Percentiles rank a stretch among this genome's conserved stretches.
phyloP scores from a whole-genome alignment of 2,888 invertebrate species.

The Volucella inflata region DNA sequence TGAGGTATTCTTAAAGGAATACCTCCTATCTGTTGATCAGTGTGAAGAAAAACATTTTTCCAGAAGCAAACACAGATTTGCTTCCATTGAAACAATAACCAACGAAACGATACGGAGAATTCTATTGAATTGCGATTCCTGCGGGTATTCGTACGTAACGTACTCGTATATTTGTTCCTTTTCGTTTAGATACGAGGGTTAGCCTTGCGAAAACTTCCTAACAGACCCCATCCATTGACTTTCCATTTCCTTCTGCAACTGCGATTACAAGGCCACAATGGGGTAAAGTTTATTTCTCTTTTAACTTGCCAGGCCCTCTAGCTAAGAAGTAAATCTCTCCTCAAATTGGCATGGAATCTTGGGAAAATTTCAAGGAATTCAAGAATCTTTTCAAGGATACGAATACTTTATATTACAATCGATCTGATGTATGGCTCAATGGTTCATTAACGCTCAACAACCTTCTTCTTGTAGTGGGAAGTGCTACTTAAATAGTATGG shows the following conservation, averaged over 20 bases:
- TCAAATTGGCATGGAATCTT: constrained; percentile 24
- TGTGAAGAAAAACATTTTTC: no score
- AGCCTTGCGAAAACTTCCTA: no score
- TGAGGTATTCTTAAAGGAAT: no score
- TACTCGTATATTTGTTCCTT: background rate
- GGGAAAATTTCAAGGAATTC: background rate
- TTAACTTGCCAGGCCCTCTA: background rate
- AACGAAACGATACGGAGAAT: constrained; percentile 20
- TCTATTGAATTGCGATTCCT: constrained; percentile 52
- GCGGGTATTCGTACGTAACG: constrained; percentile 46
- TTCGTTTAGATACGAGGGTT: background rate
- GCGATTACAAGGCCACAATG: constrained; percentile 8
- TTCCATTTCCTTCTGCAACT: background rate
- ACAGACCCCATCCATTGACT: no score
- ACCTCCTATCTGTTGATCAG: no score
- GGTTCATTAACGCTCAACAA: constrained; percentile 13
- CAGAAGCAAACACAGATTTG: no score
- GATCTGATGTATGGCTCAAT: constrained; percentile 4
- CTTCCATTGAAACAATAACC: constrained; percentile 18
- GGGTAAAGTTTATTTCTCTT: constrained; percentile 33
- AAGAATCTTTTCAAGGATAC: constrained; percentile 12
- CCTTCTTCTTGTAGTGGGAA: constrained; percentile 9
- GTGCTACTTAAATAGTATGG: constrained; percentile 23
- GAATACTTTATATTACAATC: constrained; percentile 37
- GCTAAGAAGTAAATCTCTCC: constrained; percentile 57